Base-by-base conservation (phyloP, 2,888 invertebrate species). In the Phengaris alcon region DNA sequence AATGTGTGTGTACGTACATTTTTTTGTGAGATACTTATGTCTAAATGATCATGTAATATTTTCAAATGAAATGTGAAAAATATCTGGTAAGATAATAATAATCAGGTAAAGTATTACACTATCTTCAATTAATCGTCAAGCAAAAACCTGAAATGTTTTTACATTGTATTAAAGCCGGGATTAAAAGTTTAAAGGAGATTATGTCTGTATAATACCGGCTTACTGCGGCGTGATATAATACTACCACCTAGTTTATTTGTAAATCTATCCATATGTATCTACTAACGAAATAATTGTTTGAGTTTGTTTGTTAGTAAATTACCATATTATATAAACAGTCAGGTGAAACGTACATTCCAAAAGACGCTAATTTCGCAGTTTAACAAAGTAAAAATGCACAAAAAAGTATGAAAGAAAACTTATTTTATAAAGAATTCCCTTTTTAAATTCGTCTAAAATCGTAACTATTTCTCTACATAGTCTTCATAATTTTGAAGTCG, bases 161-260 rank as follows among this genome's bases (percentile, higher is more conserved):
- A 64, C 35, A 64, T 64, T 64, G 35, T 46, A n/a, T 48, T 13
- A 69, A 46, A 44, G n/a, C n/a, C 1, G 13, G 68, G 46, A 69
- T 69, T 69, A 48, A 69, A 69, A 69, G 48, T 48, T 69, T n/a
- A 48, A 48, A 48, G 13, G 68, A 15, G 68, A 69, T 48, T 69
- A 48, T 13, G 44, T 48, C 15, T 46, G 68, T 48, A 46, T 48
- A 44, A 68, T 68, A 46, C 44, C 8, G 68, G 68, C 44, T 48
- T 46, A 48, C 46, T 44, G n/a, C 22, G 68, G 48, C 48, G 59
- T 59, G 59, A 59, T 22, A 59, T 22, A 59, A 59, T 46, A n/a
- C 13, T 46, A n/a, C 13, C 13, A 68, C 46, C 46, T 68, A 68
- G 68, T 68, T 68, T 68, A 46, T 68, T 44, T 68, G 46, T 68